Percentiles rank a stretch among this genome's conserved stretches.
Conservation (phyloP, 2,888 invertebrate species). For the Pharmacophagus antenor region DNA sequence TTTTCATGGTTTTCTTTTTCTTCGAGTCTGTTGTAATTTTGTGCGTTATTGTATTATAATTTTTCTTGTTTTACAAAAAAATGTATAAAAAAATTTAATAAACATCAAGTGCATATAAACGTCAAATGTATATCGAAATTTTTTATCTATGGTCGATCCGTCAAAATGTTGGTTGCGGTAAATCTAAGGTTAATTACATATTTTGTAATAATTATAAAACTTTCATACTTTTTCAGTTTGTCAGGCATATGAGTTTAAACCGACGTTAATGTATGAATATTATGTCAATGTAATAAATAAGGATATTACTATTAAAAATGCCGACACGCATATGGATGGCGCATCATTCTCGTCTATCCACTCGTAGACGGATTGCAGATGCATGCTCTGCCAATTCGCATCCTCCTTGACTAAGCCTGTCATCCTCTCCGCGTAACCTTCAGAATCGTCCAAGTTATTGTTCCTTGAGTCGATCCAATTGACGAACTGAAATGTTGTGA, state of each 20-base stretch:
- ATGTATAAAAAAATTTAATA: too few species aligned
- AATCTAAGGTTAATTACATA: too few species aligned
- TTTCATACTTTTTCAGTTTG: not conserved
- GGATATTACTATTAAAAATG: slow-evolving; percentile 51
- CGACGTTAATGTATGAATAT: slow-evolving; percentile 27
- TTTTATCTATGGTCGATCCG: too few species aligned
- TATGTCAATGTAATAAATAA: slow-evolving; percentile 52
- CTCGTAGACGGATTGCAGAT: slow-evolving; percentile 53
- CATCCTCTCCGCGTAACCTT: slow-evolving; percentile 40
- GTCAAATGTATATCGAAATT: too few species aligned
- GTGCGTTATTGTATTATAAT: too few species aligned
- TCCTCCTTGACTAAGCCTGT: slow-evolving; percentile 43
- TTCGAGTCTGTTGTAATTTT: too few species aligned
- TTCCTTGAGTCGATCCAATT: slow-evolving; percentile 50
- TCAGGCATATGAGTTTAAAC: not conserved
- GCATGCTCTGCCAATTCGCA: slow-evolving; percentile 42
- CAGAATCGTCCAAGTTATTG: slow-evolving; percentile 54
- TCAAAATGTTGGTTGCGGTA: too few species aligned
- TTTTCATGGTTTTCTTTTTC: too few species aligned
- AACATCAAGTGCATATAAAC: too few species aligned
- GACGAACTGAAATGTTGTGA: slow-evolving; percentile 59
- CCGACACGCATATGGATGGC: slow-evolving; percentile 50
- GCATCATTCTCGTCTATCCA: slow-evolving; percentile 72
- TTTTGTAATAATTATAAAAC: not conserved
- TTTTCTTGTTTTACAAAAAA: too few species aligned